Conservation (phyloP, 1,140 invertebrate species). For the Cyphomyrmex costatus region DNA sequence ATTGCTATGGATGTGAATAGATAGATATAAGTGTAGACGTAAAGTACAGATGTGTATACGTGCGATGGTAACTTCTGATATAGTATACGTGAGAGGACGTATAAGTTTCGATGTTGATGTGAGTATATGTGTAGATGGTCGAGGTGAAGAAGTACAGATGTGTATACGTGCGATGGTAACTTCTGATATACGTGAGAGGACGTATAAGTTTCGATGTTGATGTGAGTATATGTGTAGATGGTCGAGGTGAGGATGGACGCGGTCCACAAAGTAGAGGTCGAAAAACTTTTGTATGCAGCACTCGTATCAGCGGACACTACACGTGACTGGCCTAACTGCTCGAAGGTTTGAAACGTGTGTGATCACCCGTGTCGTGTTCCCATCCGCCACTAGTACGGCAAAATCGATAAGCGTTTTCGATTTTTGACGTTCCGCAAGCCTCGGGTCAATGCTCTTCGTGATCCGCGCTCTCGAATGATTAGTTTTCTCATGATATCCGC, state of each 20-base stretch:
- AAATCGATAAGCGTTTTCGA: slow-evolving; percentile 80
- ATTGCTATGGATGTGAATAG: neutral
- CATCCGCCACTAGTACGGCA: slow-evolving; percentile 45
- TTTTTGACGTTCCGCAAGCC: slow-evolving; percentile 61
- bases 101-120: neutral
- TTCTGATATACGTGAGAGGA: neutral
- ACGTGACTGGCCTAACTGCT: slow-evolving; percentile 84
- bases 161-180: neutral
- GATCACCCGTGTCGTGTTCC: slow-evolving; percentile 37
- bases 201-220: neutral
- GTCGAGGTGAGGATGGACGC: slow-evolving; percentile 53
- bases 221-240: neutral
- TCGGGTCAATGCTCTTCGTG: slow-evolving; percentile 49
- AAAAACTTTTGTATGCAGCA: slow-evolving; percentile 83
- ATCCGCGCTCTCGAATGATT: slow-evolving; percentile 65
- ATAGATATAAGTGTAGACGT: neutral
- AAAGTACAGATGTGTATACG: neutral
- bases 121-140: neutral
- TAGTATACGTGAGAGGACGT: neutral
- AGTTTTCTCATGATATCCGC: slow-evolving; percentile 54
- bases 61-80: neutral
- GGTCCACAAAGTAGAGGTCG: slow-evolving; percentile 70
- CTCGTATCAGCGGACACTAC: slow-evolving; percentile 83
- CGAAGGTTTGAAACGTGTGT: slow-evolving; percentile 81
- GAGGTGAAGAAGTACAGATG: slow-evolving; percentile 40